Evolutionary conservation across 2,797 vertebrate species (phyloP).

Genomic region (Paedocypris micromegethes): DNA sequence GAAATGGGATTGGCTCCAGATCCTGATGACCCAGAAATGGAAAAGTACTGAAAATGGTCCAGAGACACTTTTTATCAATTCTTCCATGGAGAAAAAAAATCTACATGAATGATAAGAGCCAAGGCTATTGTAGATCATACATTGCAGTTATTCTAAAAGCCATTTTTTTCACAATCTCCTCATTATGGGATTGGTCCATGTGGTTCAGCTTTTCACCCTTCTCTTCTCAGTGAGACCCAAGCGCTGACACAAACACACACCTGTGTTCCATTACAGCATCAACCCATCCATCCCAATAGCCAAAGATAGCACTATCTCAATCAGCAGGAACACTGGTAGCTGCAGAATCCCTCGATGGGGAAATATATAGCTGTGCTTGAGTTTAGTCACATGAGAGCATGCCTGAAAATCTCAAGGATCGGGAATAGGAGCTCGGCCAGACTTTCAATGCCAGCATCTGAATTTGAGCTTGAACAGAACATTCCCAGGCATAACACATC

Average conservation of each 20-base stretch:
- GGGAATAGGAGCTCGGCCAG: no score
- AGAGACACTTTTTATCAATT: no score
- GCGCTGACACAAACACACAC: slow-evolving; percentile 84
- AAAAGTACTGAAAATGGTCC: no score
- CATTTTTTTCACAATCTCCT: slow-evolving; percentile 27
- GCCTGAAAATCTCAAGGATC: no score
- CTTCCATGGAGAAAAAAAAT: neutral
- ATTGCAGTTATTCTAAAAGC: slow-evolving; percentile 30
- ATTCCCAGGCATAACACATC: no score
- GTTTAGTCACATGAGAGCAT: neutral
- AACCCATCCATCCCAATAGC: slow-evolving; percentile 57
- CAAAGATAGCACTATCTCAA: slow-evolving; percentile 68
- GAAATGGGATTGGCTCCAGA: no score
- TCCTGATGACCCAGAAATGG: no score
- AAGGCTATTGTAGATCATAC: slow-evolving; percentile 24
- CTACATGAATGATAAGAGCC: slow-evolving; percentile 15
- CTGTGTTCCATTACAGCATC: slow-evolving; percentile 80
- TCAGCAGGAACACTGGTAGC: slow-evolving; percentile 61
- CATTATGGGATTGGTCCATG: slow-evolving; percentile 74
- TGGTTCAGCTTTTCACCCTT: slow-evolving; percentile 95
- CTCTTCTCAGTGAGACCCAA: slow-evolving; percentile 88
- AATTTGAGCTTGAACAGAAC: no score
- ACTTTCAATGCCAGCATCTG: no score
- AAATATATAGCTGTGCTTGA: slow-evolving; percentile 29
- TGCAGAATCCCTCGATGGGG: slow-evolving; percentile 23